phyloP scores from a whole-genome alignment of 2,113 vertebrate species.

The Callionymus lyra region DNA sequence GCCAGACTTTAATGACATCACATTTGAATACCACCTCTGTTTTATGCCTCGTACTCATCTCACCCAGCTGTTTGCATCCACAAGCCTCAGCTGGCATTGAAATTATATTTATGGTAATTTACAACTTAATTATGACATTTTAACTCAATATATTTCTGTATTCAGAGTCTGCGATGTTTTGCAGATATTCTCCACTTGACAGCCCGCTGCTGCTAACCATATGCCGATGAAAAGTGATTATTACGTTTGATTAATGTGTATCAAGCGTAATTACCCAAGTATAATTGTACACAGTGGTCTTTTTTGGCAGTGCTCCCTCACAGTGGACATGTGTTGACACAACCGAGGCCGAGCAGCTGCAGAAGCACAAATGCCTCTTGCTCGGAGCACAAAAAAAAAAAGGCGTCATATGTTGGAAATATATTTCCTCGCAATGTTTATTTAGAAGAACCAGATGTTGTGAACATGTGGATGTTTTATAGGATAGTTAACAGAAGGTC shows the following conservation, averaged over 20 bases:
- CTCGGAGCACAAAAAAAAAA: slow-evolving; percentile 22
- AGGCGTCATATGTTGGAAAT: slow-evolving; percentile 25
- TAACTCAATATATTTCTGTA: slow-evolving; percentile 40
- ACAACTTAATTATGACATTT: slow-evolving; percentile 46
- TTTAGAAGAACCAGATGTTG: slow-evolving; percentile 54
- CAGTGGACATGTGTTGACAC: slow-evolving; percentile 51
- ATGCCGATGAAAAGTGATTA: slow-evolving; percentile 58
- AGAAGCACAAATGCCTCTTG: slow-evolving; percentile 39
- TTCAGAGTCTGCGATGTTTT: slow-evolving; percentile 24
- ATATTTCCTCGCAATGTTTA: slow-evolving; percentile 56
- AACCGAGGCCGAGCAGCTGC: slow-evolving; percentile 57
- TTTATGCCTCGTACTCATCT: slow-evolving; percentile 18
- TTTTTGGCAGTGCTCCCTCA: slow-evolving; percentile 49
- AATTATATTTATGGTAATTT: slow-evolving; percentile 52
- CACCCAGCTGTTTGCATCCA: slow-evolving; percentile 31
- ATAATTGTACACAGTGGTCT: slow-evolving; percentile 59
- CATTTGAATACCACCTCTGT: slow-evolving; percentile 39
- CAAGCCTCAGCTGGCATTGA: slow-evolving; percentile 32
- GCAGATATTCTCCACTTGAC: slow-evolving; percentile 34
- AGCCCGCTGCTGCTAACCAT: slow-evolving; percentile 49
- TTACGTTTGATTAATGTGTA: slow-evolving; percentile 55
- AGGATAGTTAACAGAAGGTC: slow-evolving; percentile 54
- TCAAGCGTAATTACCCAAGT: slow-evolving; percentile 53
- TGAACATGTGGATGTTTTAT: slow-evolving; percentile 60
- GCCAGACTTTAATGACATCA: slow-evolving; percentile 56